A percentile compares a stretch with the other conserved stretches of the same genome.
Evolutionary conservation across 2,888 invertebrate species (phyloP).

Genomic region (Chrysolina haemoptera): DNA sequence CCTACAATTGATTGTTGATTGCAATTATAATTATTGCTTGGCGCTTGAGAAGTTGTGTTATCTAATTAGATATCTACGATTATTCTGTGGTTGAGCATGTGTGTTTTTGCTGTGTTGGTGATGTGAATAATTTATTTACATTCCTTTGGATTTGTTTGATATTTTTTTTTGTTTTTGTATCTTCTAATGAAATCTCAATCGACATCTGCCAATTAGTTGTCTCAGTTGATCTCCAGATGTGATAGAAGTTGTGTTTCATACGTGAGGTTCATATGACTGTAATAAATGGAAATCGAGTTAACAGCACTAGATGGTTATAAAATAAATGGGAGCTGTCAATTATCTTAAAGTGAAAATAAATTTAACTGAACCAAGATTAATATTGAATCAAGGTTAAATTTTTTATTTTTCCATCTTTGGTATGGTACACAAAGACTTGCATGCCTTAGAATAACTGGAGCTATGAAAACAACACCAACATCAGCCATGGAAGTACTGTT

Average conservation of each 20-base stretch:
- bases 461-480: too few species aligned
- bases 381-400: too few species aligned
- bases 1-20: slow-evolving; percentile 19
- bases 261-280: background rate
- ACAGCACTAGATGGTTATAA: too few species aligned
- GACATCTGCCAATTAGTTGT: background rate
- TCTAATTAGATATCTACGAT: slow-evolving; percentile 38
- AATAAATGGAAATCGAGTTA: too few species aligned
- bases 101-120: background rate
- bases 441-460: too few species aligned
- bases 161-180: background rate
- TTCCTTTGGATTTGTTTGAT: background rate
- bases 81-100: slow-evolving; percentile 1
- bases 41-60: slow-evolving; percentile 33
- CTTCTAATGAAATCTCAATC: background rate
- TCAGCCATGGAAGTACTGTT: too few species aligned
- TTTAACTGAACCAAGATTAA: too few species aligned
- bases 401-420: too few species aligned
- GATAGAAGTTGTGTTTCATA: background rate
- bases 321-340: too few species aligned
- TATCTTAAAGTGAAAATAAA: too few species aligned
- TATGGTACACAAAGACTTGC: too few species aligned
- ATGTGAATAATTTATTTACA: background rate
- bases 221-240: background rate
- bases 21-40: slow-evolving; percentile 33